Evolutionary conservation across 1,140 invertebrate species (phyloP), one percentile per base, ranked within the genome.

Genomic region (Leptinotarsa defecta): DNA sequence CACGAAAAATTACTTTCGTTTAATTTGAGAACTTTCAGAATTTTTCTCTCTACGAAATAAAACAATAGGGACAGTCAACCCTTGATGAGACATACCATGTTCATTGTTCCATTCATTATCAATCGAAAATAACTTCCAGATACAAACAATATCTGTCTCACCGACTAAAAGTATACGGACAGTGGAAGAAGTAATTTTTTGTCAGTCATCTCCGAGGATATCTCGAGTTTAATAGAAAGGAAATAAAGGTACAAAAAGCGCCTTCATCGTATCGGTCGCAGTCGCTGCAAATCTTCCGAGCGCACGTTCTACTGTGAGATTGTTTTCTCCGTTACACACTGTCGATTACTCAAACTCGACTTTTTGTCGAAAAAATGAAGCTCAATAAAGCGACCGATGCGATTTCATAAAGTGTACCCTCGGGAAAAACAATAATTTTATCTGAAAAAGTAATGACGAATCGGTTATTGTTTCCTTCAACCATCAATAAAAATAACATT

Each of bases 391-490:
- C n/a, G 34, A 13, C 52, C 52, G 52, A 57, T 17, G 52, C 15
- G 52, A 57, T 57, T 57, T 57, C 52, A 57, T 17, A 8, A 57
- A 57, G 17, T 17, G 52, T 57, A 17, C 52, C 13, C n/a, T 57
- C 13, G 52, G n/a, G 52, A 57, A 43, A 43, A 43, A 43, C 34
- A 43, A 19, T 19, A 57, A 57, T 57, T 57, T 57, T 19, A 15
- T 15, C 52, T 8, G n/a, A 19, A 57, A 57, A 57, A 57, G 52
- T 57, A 57, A 19, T 57, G n/a, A 57, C 52, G 4, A 57, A 57
- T 57, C n/a, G 52, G 52, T 57, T 57, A 57, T 57, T 57, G 52
- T 17, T 57, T 57, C n/a, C 52, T 57, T 57, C 52, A 57, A 17
- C 52, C 15, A 8, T 57, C 52, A 57, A 19, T 57, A 17, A 19